phyloP scores from a whole-genome alignment of 1,140 invertebrate genomes.

The Rhagoletis zephyria region DNA sequence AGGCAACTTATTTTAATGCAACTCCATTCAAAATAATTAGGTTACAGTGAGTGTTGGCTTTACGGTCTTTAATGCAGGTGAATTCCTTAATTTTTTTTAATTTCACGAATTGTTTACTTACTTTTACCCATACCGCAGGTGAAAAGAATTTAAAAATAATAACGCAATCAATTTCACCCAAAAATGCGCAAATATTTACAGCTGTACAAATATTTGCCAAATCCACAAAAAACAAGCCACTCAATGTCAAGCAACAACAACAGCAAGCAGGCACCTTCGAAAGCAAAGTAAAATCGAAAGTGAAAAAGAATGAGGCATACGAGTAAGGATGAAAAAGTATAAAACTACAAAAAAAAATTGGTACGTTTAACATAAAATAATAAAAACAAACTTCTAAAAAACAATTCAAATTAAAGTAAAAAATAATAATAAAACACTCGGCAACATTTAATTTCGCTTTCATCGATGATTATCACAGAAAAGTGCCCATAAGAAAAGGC shows the following conservation, averaged over 20 bases:
- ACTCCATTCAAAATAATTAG: no score
- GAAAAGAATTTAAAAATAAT: no score
- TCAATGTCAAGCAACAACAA: neutral
- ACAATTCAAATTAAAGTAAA: neutral
- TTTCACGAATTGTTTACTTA: no score
- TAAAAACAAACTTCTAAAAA: neutral
- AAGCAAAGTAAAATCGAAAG: neutral
- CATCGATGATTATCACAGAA: neutral
- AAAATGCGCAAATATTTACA: neutral
- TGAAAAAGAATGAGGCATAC: neutral
- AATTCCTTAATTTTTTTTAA: no score
- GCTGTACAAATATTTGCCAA: neutral
- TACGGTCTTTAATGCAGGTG: no score
- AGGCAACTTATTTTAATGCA: no score
- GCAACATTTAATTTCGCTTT: neutral
- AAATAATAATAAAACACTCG: neutral
- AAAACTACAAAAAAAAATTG: neutral
- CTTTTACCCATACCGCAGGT: no score
- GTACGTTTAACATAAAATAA: neutral
- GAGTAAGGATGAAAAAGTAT: neutral
- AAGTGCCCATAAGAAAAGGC: neutral
- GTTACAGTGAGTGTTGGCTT: no score
- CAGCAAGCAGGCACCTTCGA: neutral
- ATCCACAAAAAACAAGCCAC: neutral
- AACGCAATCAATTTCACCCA: no score